phyloP scores from a whole-genome alignment of 2,797 vertebrate genomes.

The Falco biarmicus region DNA sequence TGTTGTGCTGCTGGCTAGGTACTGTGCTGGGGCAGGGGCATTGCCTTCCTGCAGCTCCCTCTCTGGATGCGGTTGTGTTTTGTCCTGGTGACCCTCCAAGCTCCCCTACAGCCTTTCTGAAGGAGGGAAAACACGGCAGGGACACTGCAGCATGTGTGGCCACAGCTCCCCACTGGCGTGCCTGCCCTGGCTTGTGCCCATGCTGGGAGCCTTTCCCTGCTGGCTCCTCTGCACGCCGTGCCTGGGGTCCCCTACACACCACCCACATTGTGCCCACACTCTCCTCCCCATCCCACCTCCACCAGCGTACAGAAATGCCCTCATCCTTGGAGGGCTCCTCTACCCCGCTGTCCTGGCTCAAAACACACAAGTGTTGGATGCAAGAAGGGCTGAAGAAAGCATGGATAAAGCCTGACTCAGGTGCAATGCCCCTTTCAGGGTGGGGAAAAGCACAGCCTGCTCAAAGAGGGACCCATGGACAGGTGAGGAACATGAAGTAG shows the following conservation, averaged over 20 bases:
- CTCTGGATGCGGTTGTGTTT: neutral
- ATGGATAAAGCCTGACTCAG: neutral
- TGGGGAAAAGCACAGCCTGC: neutral
- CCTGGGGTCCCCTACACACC: neutral
- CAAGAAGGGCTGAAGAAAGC: neutral
- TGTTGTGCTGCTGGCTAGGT: neutral
- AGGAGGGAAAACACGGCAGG: neutral
- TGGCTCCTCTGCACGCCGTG: neutral
- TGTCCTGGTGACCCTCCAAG: neutral
- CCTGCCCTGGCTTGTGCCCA: neutral
- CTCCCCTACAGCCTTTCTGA: neutral
- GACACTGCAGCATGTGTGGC: neutral
- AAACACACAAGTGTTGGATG: neutral
- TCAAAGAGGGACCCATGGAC: neutral
- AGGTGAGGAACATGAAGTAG: neutral
- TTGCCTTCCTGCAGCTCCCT: neutral
- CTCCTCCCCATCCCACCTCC: neutral
- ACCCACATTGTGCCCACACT: neutral
- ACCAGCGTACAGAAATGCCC: neutral
- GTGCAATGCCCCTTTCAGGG: neutral
- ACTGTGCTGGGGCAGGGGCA: no score
- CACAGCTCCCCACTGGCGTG: rapidly evolving
- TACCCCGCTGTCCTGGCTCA: neutral
- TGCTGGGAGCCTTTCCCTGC: neutral
- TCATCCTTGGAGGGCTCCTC: neutral